Evolutionary conservation across 1,140 invertebrate genomes (phyloP).

Genomic region (Nasonia giraulti): DNA sequence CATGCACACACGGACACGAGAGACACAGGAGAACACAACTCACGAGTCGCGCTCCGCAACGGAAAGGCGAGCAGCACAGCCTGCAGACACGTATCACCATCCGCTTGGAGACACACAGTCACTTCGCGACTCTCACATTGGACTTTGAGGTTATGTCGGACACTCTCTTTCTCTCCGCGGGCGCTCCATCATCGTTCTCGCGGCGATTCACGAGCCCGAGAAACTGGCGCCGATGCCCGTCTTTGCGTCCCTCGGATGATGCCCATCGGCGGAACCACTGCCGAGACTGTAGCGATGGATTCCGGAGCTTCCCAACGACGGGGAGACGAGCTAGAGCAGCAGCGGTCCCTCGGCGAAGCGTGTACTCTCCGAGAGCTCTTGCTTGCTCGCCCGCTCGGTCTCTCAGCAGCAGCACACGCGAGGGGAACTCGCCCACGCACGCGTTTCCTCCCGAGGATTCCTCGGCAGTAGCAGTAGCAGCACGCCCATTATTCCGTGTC

Average conservation of each 20-base stretch:
- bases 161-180: background rate
- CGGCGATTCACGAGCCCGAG: too few species aligned
- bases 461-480: constrained; percentile 31
- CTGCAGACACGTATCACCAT: constrained; percentile 2
- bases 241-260: background rate
- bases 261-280: background rate
- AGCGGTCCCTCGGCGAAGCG: background rate
- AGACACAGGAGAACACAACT: background rate
- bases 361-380: background rate
- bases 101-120: background rate
- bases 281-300: background rate
- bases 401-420: background rate
- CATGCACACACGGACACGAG: background rate
- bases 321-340: background rate
- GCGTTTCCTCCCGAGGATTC: constrained; percentile 21
- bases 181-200: background rate
- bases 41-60: background rate
- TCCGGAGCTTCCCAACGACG: background rate
- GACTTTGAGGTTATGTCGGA: background rate
- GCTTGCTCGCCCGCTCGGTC: too few species aligned
- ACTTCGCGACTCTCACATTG: background rate
- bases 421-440: constrained; percentile 35
- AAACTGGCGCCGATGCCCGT: background rate
- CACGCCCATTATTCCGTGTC: constrained; percentile 45
- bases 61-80: background rate